phyloP scores from a whole-genome alignment of 37 sponge, comb jelly and placozoan genomes.

The Halichondria panicea region DNA sequence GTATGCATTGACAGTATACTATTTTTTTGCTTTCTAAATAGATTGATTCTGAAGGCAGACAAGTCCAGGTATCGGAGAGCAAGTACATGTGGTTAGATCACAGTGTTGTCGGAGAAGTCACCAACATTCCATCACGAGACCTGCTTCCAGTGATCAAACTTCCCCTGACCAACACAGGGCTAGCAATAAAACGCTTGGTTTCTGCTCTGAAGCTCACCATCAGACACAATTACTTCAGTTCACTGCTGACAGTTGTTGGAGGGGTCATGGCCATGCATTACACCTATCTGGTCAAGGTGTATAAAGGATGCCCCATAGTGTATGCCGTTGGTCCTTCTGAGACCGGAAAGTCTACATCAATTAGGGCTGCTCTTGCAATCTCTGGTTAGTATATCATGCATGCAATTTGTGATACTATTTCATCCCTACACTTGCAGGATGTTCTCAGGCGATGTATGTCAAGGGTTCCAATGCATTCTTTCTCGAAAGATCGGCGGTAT shows the following conservation, averaged over 20 bases:
- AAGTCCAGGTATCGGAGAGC: background rate
- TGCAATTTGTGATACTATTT: background rate
- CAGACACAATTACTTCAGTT: slow-evolving; percentile 8
- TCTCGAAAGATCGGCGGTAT: background rate
- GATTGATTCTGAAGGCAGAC: background rate
- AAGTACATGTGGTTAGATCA: background rate
- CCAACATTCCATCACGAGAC: slow-evolving; percentile 1
- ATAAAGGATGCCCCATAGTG: background rate
- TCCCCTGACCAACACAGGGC: background rate
- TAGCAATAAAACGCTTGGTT: background rate
- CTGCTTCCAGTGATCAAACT: background rate
- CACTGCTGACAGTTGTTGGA: background rate
- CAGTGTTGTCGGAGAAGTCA: slow-evolving; percentile 1
- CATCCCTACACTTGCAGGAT: background rate
- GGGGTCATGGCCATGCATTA: slow-evolving; percentile 8
- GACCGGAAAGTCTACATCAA: slow-evolving; percentile 22
- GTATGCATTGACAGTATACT: background rate
- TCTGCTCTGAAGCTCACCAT: background rate
- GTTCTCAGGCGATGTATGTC: background rate
- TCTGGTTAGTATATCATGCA: background rate
- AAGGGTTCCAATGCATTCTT: background rate
- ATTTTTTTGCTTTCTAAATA: background rate
- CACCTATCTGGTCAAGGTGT: background rate
- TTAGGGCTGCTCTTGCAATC: background rate
- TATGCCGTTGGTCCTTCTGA: background rate